Base-by-base conservation (phyloP, 2,113 vertebrate species). In the Balaeniceps rex region DNA sequence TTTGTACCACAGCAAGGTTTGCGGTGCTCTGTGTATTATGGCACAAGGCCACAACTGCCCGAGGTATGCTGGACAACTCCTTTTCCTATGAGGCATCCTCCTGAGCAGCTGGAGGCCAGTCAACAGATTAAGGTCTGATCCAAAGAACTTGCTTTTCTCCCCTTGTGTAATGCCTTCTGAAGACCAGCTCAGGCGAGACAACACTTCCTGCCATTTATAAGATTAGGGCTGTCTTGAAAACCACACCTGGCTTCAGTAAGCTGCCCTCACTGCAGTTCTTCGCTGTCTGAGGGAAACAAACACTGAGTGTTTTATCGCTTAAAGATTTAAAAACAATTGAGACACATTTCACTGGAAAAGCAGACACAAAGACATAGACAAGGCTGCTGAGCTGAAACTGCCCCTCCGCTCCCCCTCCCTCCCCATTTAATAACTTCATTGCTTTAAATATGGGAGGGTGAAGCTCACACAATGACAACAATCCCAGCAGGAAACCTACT, bases 11-110 rank as follows among this genome's bases (percentile, higher is more conserved):
- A 44, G 51, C 1, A 8, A 66, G n/a, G 42, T 33, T 42, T 52
- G 54, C 2, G 3, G 36, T 25, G 52, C 46, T 46, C 34, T 16
- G 29, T 18, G 47, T 6, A 13, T 8, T 9, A 34, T 0, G 12
- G 52, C 31, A 28, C 1, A 4, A 33, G 47, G n/a, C 4, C 42
- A 24, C 47, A 13, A 25, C 31, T 85, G 81, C 63, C 36, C 49
- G 36, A 68, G 58, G 47, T 4, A 18, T 16, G 38, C 25, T 11
- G 31, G 47, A 38, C n/a, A 44, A 36, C 47, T 38, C 26, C 47
- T 40, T 47, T 42, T 54, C 49, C 79, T 65, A 5, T 0, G 0
- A 47, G 44, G 42, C 46, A 61, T 21, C 34, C 51, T 66, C 55
- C 79, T 13, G 21, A 87, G 80, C n/a, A 83, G 55, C 31, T 63